A percentile compares a stretch with the other conserved stretches of the same genome.
These are phyloP conservation scores for Graphium colonna DNA, from an alignment of 2,888 invertebrate species.

Conservation along the genomic window DNA sequence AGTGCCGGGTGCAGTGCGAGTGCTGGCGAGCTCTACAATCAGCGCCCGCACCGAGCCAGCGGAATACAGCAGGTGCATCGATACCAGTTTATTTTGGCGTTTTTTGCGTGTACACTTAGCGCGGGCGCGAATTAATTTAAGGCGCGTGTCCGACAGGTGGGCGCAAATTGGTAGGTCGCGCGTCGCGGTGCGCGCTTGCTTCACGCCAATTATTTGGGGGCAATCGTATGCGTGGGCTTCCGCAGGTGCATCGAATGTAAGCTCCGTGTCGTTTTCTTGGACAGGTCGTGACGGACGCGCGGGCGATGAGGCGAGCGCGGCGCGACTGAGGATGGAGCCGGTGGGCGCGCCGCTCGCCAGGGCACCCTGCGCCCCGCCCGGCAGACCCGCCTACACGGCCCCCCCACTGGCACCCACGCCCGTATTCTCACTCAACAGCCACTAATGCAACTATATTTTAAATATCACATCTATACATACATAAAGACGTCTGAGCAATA, in stretches of 20 bases:
- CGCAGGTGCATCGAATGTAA: conserved; percentile 26
- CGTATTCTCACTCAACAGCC: conserved; percentile 1
- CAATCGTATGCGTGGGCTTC: conserved; percentile 51
- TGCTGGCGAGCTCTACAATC: conserved; percentile 33
- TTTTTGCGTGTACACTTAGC: conserved; percentile 66
- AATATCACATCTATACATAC: neutral
- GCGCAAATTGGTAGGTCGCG: conserved; percentile 67
- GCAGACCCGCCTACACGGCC: conserved; percentile 48
- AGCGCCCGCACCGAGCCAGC: conserved; percentile 48
- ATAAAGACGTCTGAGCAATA: neutral
- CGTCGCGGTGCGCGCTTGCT: conserved; percentile 59
- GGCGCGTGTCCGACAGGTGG: conserved; percentile 71
- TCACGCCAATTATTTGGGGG: conserved; percentile 73
- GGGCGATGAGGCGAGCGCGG: conserved; percentile 53
- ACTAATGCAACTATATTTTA: neutral
- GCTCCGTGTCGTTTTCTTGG: conserved; percentile 10
- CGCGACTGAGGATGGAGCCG: conserved; percentile 62
- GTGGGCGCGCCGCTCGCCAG: conserved; percentile 48
- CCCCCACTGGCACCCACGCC: conserved; percentile 57
- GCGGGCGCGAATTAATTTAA: conserved; percentile 71
- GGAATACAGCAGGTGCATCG: conserved; percentile 71
- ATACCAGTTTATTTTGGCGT: conserved; percentile 69
- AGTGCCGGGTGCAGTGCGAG: conserved; percentile 18
- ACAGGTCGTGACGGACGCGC: conserved; percentile 49
- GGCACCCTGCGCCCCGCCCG: conserved; percentile 71